Evolutionary conservation across 2,888 invertebrate genomes (phyloP), one percentile per base, ranked within the genome.

Genomic region (Ophioninae sp.): DNA sequence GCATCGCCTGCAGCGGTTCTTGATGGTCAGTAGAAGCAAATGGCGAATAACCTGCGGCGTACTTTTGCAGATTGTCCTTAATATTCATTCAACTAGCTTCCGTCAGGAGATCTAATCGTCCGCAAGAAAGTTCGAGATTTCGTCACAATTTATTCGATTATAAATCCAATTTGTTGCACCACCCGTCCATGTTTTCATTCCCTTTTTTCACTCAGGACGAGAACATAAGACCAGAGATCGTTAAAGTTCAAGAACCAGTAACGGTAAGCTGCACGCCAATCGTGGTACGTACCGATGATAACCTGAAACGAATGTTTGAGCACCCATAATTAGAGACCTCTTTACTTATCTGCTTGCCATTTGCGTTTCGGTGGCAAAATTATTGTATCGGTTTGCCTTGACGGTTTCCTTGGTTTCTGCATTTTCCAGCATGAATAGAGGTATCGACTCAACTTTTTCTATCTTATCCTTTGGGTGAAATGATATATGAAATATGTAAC

Each of bases 1-100:
- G 84, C 91, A 91, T 87, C 92, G 90, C 68, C 84, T 91, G 83
- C 92, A 91, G 87, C 91, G 91, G 72, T 88, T 92, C 77, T 86
- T 91, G 87, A 89, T 91, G 89, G 92, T 91, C 86, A 89, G 91
- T 90, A 88, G 87, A 87, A 86, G 86, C 79, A 70, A 79, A 44
- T 30, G 6, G n/a, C 7, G 75, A 41, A n/a, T n/a, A n/a, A n/a
- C n/a, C 30, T 30, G 2, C 30, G 30, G 2, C 30, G 30, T 30
- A 30, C 30, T 30, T 30, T 30, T 30, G 3, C 30, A 3, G 3
- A 30, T 30, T 30, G 30, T 30, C 30, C n/a, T n/a, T 30, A 3
- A 30, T 30, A 30, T 30, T 5, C 50, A 50, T 50, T 50, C 5
- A 17, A 13, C 50, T 50, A 13, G 50, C 17, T 50, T 50, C 17